Evolutionary conservation across 2,888 invertebrate genomes (phyloP).

Genomic region (Hanleya hanleyi): DNA sequence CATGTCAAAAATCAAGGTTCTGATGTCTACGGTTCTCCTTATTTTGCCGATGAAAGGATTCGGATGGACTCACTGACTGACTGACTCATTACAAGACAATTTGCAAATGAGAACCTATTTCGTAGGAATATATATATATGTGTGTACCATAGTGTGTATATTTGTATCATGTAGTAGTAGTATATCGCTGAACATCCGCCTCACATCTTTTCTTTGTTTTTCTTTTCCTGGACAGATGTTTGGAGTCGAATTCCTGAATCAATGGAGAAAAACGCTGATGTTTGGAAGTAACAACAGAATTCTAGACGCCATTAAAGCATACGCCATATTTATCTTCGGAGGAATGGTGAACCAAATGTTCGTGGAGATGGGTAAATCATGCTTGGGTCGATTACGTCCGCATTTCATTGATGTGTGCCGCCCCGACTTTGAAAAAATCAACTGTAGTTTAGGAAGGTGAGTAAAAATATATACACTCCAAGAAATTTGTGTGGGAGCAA

Average conservation of each 20-base stretch:
- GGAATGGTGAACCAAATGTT: conserved; percentile 87
- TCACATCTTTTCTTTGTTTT: too few species aligned
- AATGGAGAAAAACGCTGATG: conserved; percentile 19
- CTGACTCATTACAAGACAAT: too few species aligned
- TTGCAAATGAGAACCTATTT: too few species aligned
- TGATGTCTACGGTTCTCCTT: too few species aligned
- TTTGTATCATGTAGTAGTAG: too few species aligned
- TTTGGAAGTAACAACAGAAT: conserved; percentile 15
- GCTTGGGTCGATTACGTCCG: conserved; percentile 93
- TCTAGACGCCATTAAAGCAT: conserved; percentile 31
- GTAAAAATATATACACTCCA: neutral
- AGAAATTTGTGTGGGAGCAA: neutral
- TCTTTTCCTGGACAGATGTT: conserved; percentile 30
- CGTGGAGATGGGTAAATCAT: conserved; percentile 94
- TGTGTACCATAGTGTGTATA: too few species aligned
- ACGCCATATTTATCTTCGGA: conserved; percentile 83
- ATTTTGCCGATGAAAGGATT: too few species aligned
- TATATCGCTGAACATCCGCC: too few species aligned
- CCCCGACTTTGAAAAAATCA: conserved; percentile 75
- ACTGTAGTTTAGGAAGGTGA: conserved; percentile 43
- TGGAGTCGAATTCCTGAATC: conserved; percentile 35
- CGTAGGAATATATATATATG: too few species aligned
- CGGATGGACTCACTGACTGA: too few species aligned
- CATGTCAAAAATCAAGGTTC: too few species aligned
- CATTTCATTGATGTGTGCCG: conserved; percentile 93